Conservation (phyloP, 2,113 vertebrate genomes). For the Boleophthalmus pectinirostris region DNA sequence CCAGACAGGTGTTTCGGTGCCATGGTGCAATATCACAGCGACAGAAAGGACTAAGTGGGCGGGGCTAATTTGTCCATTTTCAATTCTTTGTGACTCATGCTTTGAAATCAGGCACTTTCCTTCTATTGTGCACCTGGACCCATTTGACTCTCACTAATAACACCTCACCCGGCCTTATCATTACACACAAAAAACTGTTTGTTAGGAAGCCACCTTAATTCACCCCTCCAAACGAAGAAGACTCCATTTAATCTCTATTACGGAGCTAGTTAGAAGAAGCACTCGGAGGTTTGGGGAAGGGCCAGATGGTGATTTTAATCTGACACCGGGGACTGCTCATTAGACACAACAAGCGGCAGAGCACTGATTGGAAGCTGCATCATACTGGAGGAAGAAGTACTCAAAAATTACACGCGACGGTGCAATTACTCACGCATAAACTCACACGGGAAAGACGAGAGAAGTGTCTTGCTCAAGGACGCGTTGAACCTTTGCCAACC, state of each 20-base stretch:
- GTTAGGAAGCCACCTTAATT: background rate
- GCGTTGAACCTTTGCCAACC: no score
- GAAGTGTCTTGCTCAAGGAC: no score
- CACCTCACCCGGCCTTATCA: background rate
- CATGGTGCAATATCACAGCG: no score
- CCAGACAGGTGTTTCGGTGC: no score
- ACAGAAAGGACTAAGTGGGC: no score
- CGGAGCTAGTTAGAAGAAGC: background rate
- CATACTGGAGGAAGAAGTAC: background rate
- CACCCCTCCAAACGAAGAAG: background rate
- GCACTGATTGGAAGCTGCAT: background rate
- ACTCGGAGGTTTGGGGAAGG: background rate
- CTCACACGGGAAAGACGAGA: no score
- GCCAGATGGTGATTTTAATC: background rate
- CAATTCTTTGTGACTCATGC: no score
- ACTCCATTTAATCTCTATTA: constrained; percentile 1
- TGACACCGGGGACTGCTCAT: background rate
- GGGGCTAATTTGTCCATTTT: no score
- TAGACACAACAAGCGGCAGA: background rate
- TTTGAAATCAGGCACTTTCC: no score
- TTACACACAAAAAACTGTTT: background rate
- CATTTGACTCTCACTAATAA: no score
- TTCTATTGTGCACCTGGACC: no score
- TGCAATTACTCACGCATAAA: background rate
- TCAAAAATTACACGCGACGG: background rate